Percentiles rank a stretch among this genome's conserved stretches.
phyloP scores from a whole-genome alignment of 2,888 invertebrate genomes.

The Yponomeuta malinellus region DNA sequence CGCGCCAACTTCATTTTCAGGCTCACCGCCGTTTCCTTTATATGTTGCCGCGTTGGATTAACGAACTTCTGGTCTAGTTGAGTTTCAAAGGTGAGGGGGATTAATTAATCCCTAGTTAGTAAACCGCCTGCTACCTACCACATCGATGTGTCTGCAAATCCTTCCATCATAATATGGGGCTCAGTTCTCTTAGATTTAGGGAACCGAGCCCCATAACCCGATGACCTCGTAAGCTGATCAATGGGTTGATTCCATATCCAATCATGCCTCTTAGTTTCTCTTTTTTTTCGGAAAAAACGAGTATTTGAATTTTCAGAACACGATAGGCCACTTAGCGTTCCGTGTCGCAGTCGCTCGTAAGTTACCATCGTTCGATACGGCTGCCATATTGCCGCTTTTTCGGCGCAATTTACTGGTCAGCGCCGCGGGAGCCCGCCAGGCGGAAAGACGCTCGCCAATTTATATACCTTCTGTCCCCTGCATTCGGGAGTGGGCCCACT shows the following conservation, averaged over 20 bases:
- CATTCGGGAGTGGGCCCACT: slow-evolving; percentile 62
- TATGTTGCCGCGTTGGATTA: slow-evolving; percentile 58
- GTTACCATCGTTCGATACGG: slow-evolving; percentile 63
- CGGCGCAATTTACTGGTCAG: slow-evolving; percentile 62
- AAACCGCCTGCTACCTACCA: not conserved
- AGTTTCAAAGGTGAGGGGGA: slow-evolving; percentile 21
- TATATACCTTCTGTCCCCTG: slow-evolving; percentile 49
- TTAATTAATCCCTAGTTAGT: not conserved
- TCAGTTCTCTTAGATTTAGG: not conserved
- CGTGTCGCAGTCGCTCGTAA: slow-evolving; percentile 62
- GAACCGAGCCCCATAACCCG: not conserved
- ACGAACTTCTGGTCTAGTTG: slow-evolving; percentile 56
- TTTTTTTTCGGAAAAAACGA: slow-evolving; percentile 42
- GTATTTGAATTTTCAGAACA: slow-evolving; percentile 65
- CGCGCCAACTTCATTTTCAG: slow-evolving; percentile 70
- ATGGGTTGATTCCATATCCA: slow-evolving; percentile 40
- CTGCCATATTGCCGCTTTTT: slow-evolving; percentile 67
- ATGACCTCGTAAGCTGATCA: slow-evolving; percentile 57
- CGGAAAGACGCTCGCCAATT: slow-evolving; percentile 58
- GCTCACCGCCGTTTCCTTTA: slow-evolving; percentile 69
- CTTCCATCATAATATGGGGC: not conserved
- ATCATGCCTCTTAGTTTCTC: slow-evolving; percentile 40
- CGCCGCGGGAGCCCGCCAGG: slow-evolving; percentile 51
- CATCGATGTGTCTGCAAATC: not conserved
- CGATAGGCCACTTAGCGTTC: slow-evolving; percentile 70